Base-by-base conservation (phyloP, 2,797 vertebrate species). In the Ptychadena robeensis region DNA sequence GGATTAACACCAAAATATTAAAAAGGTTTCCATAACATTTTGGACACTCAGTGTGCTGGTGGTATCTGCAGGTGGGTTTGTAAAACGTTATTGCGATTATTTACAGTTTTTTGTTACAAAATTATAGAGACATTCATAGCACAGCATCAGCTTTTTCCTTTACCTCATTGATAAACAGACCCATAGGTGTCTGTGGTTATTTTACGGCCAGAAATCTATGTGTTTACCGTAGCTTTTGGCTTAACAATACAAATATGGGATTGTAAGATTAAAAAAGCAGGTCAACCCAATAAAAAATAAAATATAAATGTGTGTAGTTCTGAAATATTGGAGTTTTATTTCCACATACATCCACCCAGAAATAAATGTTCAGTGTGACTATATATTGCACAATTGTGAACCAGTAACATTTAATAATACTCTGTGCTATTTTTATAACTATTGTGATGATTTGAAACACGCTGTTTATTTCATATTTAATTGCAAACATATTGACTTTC, bases 391-490 rank as follows among this genome's bases (percentile, higher is more conserved):
- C 65, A 66, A 71, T 69, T 67, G 34, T 63, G 44, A 61, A 64
- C 48, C 12, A 70, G 66, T 82, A 65, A 59, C 48, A 34, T 82
- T 82, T 82, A 71, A 70, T 77, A 28, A 32, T 64, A 72, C 64
- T 10, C 31, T 53, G 73, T 28, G 31, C 68, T 76, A 35, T 70
- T 77, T 82, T 71, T 77, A 82, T 48, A 70, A 67, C 64, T 48
- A 40, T 71, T 77, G 67, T 82, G 73, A 57, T 59, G 38, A 77
- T 77, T 61, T 82, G 65, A 77, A 82, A 44, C 66, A 48, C 53
- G n/a, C 35, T 30, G 66, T 79, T 79, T 80, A 64, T 65, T 72
- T 70, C 63, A 35, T 34, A 64, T 71, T 70, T 82, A 82, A 82
- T 82, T 70, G 76, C 57, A 28, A 70, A 9, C 81, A 77, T 27